Conservation (phyloP, 1,140 invertebrate species). For the Periplaneta americana region DNA sequence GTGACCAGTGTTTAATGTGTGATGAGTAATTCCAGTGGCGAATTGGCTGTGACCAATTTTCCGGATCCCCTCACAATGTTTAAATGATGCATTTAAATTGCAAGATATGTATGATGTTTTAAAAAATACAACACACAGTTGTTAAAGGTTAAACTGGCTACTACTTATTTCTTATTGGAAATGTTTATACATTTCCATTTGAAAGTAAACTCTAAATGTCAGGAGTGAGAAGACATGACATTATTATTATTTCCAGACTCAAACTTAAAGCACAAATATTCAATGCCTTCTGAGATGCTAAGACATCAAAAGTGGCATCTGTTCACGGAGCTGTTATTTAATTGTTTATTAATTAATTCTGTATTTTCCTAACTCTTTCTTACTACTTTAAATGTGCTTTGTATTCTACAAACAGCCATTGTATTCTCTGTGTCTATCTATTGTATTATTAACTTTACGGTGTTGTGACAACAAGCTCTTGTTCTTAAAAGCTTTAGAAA, state of each 20-base stretch:
- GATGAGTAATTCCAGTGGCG: too few relatives aligned
- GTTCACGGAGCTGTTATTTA: background rate
- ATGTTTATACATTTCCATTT: background rate
- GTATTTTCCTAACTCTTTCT: background rate
- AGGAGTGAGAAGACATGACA: background rate
- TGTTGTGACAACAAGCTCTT: background rate
- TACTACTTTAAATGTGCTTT: background rate
- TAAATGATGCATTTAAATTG: too few relatives aligned
- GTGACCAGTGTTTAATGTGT: too few relatives aligned
- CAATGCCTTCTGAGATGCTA: background rate
- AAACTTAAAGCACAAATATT: background rate
- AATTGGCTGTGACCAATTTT: too few relatives aligned
- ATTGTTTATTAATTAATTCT: background rate
- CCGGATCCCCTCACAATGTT: too few relatives aligned
- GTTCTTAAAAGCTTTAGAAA: background rate
- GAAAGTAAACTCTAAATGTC: background rate
- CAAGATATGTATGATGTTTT: too few relatives aligned
- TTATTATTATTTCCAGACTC: background rate
- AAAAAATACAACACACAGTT: too few relatives aligned
- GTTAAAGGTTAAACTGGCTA: background rate
- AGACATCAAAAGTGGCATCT: background rate
- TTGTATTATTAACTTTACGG: background rate
- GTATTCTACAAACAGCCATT: background rate
- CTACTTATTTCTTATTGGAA: background rate
- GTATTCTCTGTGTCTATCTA: background rate